phyloP scores from a whole-genome alignment of 2,113 vertebrate genomes.

The Pterophyllum scalare region DNA sequence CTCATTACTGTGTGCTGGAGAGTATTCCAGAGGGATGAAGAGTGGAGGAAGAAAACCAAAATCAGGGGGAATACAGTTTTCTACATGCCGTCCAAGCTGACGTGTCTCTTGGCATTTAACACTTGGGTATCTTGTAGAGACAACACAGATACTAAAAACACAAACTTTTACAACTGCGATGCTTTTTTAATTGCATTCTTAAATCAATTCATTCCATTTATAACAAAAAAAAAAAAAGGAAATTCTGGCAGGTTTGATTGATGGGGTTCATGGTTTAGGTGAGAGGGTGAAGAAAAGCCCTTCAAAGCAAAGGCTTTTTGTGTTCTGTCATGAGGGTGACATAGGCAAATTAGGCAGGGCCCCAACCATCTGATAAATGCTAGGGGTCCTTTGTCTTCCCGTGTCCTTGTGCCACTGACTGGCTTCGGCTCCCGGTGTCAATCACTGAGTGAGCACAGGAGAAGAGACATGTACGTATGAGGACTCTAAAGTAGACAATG shows the following conservation, averaged over 20 bases:
- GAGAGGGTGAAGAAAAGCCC: slow-evolving; percentile 53
- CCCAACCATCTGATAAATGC: slow-evolving; percentile 72
- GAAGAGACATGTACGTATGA: neutral
- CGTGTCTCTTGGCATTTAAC: slow-evolving; percentile 4
- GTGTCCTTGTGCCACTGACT: slow-evolving; percentile 30
- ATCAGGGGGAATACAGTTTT: slow-evolving; percentile 8
- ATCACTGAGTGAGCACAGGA: slow-evolving; percentile 26
- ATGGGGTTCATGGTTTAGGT: slow-evolving; percentile 60
- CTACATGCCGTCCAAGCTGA: neutral
- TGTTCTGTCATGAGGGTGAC: slow-evolving; percentile 63
- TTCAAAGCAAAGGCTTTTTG: slow-evolving; percentile 56
- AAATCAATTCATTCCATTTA: neutral
- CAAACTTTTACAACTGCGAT: neutral
- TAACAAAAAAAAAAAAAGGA: slow-evolving; percentile 30
- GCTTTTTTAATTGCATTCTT: neutral
- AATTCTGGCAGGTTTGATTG: slow-evolving; percentile 40
- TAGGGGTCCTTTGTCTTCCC: slow-evolving; percentile 59
- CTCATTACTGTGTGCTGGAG: slow-evolving; percentile 60
- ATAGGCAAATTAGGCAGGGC: slow-evolving; percentile 67
- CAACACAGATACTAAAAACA: neutral
- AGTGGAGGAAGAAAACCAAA: slow-evolving; percentile 5
- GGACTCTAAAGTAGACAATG: slow-evolving; percentile 13
- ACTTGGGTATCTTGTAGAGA: neutral
- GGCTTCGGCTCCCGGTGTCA: slow-evolving; percentile 35
- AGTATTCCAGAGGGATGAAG: slow-evolving; percentile 15